phyloP scores from a whole-genome alignment of 1,140 invertebrate species.

The Lepidostoma basale region DNA sequence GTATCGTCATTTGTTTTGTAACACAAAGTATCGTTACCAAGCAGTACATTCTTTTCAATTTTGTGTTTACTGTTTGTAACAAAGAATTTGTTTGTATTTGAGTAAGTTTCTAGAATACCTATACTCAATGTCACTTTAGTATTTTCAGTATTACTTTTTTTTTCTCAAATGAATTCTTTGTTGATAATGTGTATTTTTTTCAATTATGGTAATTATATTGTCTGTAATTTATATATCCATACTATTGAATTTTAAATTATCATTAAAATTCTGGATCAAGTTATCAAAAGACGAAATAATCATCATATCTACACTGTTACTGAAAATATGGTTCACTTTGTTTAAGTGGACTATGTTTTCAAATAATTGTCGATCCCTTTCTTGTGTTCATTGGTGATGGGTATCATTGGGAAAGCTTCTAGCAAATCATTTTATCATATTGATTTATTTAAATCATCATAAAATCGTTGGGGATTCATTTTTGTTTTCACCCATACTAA shows the following conservation, averaged over 20 bases:
- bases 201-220: too few species aligned
- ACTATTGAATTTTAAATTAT: too few species aligned
- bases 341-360: not conserved
- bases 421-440: not conserved
- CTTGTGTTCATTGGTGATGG: not conserved
- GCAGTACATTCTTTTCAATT: not conserved
- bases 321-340: not conserved
- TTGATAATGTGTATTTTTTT: too few species aligned
- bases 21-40: conserved; percentile 46
- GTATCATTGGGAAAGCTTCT: not conserved
- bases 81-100: too few species aligned
- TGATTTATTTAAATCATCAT: too few species aligned
- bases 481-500: not conserved
- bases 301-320: not conserved
- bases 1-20: not conserved
- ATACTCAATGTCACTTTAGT: too few species aligned
- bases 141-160: too few species aligned
- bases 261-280: too few species aligned
- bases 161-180: too few species aligned
- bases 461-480: not conserved
- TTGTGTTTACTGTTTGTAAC: not conserved
- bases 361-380: too few species aligned
- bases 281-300: not conserved
- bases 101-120: too few species aligned
- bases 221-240: too few species aligned